Evolutionary conservation across 2,888 invertebrate species (phyloP).

Genomic region (Platycheirus albimanus): DNA sequence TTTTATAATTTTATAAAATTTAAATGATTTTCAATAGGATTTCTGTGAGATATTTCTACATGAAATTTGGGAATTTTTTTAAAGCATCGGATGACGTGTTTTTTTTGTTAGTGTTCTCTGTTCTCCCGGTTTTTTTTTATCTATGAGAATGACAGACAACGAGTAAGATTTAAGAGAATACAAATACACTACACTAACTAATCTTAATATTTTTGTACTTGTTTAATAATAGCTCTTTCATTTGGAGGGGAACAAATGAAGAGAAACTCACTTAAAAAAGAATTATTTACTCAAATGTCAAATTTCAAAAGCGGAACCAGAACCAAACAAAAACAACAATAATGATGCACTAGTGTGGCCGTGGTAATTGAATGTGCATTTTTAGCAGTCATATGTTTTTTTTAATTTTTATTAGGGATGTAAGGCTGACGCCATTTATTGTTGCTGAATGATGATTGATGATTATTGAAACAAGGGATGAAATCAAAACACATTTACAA

Average conservation of each 20-base stretch:
- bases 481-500: too few species aligned
- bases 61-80: slow-evolving; percentile 35
- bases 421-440: too few species aligned
- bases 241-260: neutral
- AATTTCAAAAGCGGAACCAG: too few species aligned
- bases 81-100: slow-evolving; percentile 15
- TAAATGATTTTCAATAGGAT: neutral
- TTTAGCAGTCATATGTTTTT: too few species aligned
- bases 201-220: too few species aligned
- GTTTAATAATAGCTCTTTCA: neutral
- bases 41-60: neutral
- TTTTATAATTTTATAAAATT: slow-evolving; percentile 24
- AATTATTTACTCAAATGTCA: neutral
- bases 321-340: neutral
- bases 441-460: too few species aligned
- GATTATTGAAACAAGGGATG: too few species aligned
- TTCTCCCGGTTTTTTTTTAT: slow-evolving; percentile 1
- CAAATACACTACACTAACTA: too few species aligned
- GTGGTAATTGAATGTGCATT: neutral
- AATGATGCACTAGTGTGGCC: slow-evolving; percentile 2
- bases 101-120: neutral
- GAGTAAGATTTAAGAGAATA: neutral
- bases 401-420: too few species aligned
- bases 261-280: neutral
- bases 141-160: neutral